Percentiles rank a stretch among this genome's conserved stretches.
These are phyloP conservation scores for Drosophila histrio DNA, from an alignment of 2,888 invertebrate species.

Conservation along the genomic window DNA sequence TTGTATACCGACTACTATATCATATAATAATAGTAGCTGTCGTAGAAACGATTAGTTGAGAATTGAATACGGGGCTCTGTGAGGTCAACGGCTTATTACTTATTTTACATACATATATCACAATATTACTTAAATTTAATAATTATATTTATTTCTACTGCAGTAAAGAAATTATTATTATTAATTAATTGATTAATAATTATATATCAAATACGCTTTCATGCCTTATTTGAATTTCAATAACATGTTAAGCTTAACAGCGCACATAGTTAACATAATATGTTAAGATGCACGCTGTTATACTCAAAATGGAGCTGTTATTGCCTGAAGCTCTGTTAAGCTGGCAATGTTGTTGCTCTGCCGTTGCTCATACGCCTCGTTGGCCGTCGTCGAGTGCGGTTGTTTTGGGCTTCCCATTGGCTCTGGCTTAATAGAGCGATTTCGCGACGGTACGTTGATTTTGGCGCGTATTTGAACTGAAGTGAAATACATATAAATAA, in stretches of 20 bases:
- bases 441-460: constrained; percentile 18
- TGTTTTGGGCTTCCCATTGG: constrained; percentile 33
- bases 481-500: neutral
- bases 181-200: too few relatives aligned
- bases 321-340: constrained; percentile 1
- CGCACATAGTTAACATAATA: neutral
- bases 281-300: constrained; percentile 13
- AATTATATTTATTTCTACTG: too few relatives aligned
- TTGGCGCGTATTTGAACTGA: constrained; percentile 54
- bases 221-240: too few relatives aligned
- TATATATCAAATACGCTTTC: neutral
- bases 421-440: constrained; percentile 17
- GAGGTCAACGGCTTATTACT: too few relatives aligned
- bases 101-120: too few relatives aligned
- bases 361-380: constrained; percentile 76
- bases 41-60: too few relatives aligned
- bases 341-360: constrained; percentile 7
- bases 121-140: too few relatives aligned
- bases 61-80: too few relatives aligned
- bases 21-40: too few relatives aligned
- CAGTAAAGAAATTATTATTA: neutral
- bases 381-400: constrained; percentile 75
- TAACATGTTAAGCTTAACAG: constrained; percentile 4
- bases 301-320: constrained; percentile 32
- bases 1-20: too few relatives aligned